Conservation (phyloP, 2,797 vertebrate genomes). For the Lates japonicus region DNA sequence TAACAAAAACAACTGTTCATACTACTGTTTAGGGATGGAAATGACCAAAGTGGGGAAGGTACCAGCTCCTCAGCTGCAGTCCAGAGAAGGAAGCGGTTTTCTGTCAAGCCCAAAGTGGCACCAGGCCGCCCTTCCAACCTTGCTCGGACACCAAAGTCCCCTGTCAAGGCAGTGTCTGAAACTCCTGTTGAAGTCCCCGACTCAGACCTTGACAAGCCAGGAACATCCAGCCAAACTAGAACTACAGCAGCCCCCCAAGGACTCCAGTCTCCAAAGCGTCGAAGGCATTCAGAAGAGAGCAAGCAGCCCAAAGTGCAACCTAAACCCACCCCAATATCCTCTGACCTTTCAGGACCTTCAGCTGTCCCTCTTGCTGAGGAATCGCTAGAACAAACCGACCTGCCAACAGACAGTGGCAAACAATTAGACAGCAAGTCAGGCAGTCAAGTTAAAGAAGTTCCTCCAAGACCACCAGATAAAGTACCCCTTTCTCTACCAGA, state of each 20-base stretch:
- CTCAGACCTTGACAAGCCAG: constrained; percentile 61
- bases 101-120: constrained; percentile 89
- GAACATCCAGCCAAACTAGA: constrained; percentile 42
- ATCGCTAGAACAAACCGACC: constrained; percentile 11
- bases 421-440: constrained; percentile 24
- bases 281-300: constrained; percentile 63
- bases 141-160: constrained; percentile 76
- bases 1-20: neutral
- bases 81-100: constrained; percentile 92
- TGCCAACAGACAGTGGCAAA: constrained; percentile 17
- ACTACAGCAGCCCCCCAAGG: constrained; percentile 51
- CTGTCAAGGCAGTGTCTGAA: constrained; percentile 66
- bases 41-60: constrained; percentile 70
- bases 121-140: constrained; percentile 70
- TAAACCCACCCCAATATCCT: constrained; percentile 50
- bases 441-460: constrained; percentile 51
- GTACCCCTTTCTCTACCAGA: constrained; percentile 54
- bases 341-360: constrained; percentile 13
- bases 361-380: constrained; percentile 10
- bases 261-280: constrained; percentile 72
- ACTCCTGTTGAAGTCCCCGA: constrained; percentile 38
- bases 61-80: constrained; percentile 74
- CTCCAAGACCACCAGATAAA: constrained; percentile 62
- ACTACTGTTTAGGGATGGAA: constrained; percentile 77
- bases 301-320: constrained; percentile 68